Conservation (phyloP, 2,888 invertebrate species). For the Adelognathus sp. region DNA sequence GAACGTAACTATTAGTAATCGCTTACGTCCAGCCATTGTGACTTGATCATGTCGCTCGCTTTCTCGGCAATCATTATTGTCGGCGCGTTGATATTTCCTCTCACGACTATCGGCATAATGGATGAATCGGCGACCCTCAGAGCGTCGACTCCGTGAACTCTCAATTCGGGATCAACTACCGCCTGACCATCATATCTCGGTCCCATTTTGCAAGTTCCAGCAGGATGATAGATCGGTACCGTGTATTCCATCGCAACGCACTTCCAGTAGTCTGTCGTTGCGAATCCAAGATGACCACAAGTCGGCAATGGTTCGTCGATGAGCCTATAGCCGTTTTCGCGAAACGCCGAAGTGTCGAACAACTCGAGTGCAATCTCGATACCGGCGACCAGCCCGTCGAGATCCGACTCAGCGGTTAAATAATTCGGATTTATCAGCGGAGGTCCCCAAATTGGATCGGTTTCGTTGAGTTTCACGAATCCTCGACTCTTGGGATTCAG, state of each 20-base stretch:
- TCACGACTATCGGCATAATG: constrained; percentile 85
- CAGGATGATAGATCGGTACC: constrained; percentile 87
- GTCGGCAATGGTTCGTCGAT: too few relatives aligned
- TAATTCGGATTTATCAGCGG: constrained; percentile 89
- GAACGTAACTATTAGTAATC: too few relatives aligned
- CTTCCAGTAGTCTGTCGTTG: too few relatives aligned
- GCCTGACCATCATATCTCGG: constrained; percentile 84
- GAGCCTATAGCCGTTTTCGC: constrained; percentile 83
- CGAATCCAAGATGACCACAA: constrained; percentile 83
- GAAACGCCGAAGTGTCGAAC: constrained; percentile 84
- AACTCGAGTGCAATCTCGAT: constrained; percentile 84
- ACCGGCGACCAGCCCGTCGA: constrained; percentile 84
- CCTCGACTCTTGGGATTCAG: too few relatives aligned
- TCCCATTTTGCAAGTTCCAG: too few relatives aligned
- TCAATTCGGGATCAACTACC: too few relatives aligned
- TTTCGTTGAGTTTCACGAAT: too few relatives aligned
- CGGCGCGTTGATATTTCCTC: constrained; percentile 83
- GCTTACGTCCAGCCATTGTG: constrained; percentile 69
- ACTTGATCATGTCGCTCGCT: too few relatives aligned
- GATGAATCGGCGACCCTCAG: constrained; percentile 88
- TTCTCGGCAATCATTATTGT: constrained; percentile 84
- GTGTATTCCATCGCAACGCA: constrained; percentile 86
- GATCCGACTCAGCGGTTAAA: constrained; percentile 85
- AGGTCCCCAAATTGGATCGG: constrained; percentile 87
- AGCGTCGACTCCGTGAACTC: constrained; percentile 85